A percentile compares a stretch with the other conserved stretches of the same genome.
Conservation (phyloP, 2,797 vertebrate genomes). For the Microctenopoma stevenorrisi region DNA sequence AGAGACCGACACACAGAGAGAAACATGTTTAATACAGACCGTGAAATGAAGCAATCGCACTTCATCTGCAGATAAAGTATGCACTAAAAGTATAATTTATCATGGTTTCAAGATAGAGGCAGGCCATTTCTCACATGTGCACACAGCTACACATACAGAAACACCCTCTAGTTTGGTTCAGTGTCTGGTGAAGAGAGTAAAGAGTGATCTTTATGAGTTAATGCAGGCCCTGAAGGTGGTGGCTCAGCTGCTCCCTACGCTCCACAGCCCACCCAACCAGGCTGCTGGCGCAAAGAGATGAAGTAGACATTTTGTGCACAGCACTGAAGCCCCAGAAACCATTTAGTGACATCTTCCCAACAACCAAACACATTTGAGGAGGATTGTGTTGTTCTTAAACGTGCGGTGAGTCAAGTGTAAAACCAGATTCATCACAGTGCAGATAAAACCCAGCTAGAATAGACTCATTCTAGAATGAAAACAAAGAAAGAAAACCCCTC, state of each 20-base stretch:
- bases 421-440: constrained; percentile 51
- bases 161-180: constrained; percentile 37
- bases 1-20: constrained; percentile 40
- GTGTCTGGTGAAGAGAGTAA: constrained; percentile 58
- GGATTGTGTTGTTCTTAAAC: constrained; percentile 36
- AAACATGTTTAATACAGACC: constrained; percentile 41
- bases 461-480: constrained; percentile 41
- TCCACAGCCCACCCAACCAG: constrained; percentile 73
- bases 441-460: constrained; percentile 51
- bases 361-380: constrained; percentile 26
- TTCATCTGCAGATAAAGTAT: constrained; percentile 43
- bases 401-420: constrained; percentile 21
- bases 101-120: constrained; percentile 32
- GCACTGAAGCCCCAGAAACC: constrained; percentile 41
- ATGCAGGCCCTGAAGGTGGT: constrained; percentile 75
- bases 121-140: constrained; percentile 17
- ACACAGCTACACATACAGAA: constrained; percentile 3
- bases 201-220: constrained; percentile 74
- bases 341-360: constrained; percentile 34
- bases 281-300: constrained; percentile 52
- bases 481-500: constrained; percentile 17
- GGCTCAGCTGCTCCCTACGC: constrained; percentile 65
- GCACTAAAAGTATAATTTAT: constrained; percentile 57
- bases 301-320: constrained; percentile 55
- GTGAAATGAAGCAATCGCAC: constrained; percentile 44